These are phyloP conservation scores for Notocelia uddmanniana DNA, from an alignment of 2,888 invertebrate species.

Conservation along the genomic window DNA sequence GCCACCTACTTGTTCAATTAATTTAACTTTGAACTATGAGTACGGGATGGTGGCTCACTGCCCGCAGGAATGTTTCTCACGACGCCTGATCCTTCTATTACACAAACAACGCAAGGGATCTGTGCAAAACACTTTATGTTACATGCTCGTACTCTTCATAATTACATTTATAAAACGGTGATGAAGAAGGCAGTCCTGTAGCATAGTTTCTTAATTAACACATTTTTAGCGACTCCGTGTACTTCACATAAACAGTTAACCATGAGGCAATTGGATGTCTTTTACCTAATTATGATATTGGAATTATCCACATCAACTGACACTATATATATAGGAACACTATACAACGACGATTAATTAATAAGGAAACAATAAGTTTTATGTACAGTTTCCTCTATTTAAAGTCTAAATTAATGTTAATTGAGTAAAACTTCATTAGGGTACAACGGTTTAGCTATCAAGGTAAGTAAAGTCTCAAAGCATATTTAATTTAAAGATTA, in stretches of 20 bases:
- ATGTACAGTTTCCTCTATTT: not conserved
- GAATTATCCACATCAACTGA: not conserved
- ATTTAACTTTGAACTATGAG: constrained; percentile 37
- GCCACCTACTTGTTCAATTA: constrained; percentile 42
- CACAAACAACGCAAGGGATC: constrained; percentile 27
- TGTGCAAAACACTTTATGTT: constrained; percentile 6
- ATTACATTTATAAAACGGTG: constrained; percentile 7
- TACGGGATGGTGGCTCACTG: constrained; percentile 5
- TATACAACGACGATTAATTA: not conserved
- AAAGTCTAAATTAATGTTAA: not conserved
- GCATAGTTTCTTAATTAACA: constrained; percentile 10
- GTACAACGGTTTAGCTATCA: not conserved
- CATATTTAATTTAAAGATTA: not conserved
- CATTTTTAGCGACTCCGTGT: not conserved
- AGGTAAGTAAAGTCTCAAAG: not conserved
- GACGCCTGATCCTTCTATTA: constrained; percentile 8
- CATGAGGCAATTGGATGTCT: not conserved
- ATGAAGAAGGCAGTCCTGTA: constrained; percentile 1
- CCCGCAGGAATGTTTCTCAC: constrained; percentile 36
- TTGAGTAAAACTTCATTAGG: constrained; percentile 1
- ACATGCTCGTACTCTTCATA: constrained; percentile 1
- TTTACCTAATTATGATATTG: not conserved
- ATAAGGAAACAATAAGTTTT: not conserved
- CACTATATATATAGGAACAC: not conserved
- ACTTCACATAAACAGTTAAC: not conserved